A percentile compares a stretch with the other conserved stretches of the same genome.
Conservation (phyloP, 2,888 invertebrate species). For the Cremastinae sp. region DNA sequence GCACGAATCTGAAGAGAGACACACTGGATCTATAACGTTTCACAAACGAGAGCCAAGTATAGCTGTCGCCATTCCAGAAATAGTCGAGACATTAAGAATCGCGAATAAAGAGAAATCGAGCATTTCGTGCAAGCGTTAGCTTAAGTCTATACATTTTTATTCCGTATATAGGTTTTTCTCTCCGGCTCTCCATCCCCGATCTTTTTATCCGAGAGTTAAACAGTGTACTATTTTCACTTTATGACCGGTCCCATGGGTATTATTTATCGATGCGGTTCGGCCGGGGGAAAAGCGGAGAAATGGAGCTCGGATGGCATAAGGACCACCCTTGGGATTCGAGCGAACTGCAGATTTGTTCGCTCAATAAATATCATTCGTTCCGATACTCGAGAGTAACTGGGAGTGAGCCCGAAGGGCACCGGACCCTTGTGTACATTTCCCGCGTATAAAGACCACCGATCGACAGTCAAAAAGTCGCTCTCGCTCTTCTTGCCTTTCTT, state of each 20-base stretch:
- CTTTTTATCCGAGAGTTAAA: conserved; percentile 48
- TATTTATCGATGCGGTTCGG: conserved; percentile 72
- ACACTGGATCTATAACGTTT: conserved; percentile 10
- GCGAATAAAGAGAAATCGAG: conserved; percentile 33
- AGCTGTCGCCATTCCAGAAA: conserved; percentile 50
- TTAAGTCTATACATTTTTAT: conserved; percentile 49
- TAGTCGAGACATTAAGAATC: conserved; percentile 46
- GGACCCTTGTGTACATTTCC: conserved; percentile 43
- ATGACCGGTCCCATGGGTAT: conserved; percentile 69
- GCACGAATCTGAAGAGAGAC: conserved; percentile 39
- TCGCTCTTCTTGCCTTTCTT: conserved; percentile 27
- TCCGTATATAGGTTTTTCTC: conserved; percentile 13
- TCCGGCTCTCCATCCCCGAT: conserved; percentile 34
- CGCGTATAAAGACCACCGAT: conserved; percentile 34
- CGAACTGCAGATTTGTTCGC: conserved; percentile 77
- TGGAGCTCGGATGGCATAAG: conserved; percentile 63
- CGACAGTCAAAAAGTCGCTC: conserved; percentile 42
- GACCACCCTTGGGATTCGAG: conserved; percentile 79
- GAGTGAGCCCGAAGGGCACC: conserved; percentile 67
- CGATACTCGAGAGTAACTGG: conserved; percentile 76
- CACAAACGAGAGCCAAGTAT: conserved; percentile 13
- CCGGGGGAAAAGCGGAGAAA: conserved; percentile 35
- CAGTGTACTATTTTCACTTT: conserved; percentile 72
- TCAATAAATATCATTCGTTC: conserved; percentile 81
- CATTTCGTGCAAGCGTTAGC: conserved; percentile 2